These are phyloP conservation scores for Eilema sororculum DNA, from an alignment of 2,888 invertebrate species.

Conservation along the genomic window DNA sequence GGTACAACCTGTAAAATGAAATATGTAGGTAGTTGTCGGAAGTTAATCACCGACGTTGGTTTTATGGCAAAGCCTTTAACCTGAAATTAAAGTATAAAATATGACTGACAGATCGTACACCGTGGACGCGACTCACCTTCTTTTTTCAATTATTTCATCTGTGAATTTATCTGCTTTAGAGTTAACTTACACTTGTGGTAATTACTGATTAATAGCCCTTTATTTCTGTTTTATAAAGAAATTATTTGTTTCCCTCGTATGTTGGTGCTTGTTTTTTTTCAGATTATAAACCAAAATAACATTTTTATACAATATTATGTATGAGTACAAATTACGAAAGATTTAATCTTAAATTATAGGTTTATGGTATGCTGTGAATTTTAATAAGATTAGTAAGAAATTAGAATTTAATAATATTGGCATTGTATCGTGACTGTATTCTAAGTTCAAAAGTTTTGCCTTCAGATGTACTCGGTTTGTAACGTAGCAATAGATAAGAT, in stretches of 20 bases:
- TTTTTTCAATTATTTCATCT: not conserved
- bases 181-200: not conserved
- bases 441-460: not conserved
- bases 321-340: slow-evolving; percentile 4
- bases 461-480: slow-evolving; percentile 1
- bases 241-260: not conserved
- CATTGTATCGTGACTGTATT: not conserved
- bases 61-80: slow-evolving; percentile 1
- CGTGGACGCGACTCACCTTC: not conserved
- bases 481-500: not conserved
- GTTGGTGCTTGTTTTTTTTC: not conserved
- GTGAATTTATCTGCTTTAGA: not conserved
- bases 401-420: slow-evolving; percentile 4
- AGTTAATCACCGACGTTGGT: not conserved
- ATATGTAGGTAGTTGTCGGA: slow-evolving; percentile 10
- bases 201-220: not conserved
- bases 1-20: slow-evolving; percentile 16
- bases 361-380: slow-evolving; percentile 18
- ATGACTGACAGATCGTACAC: not conserved
- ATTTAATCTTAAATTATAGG: slow-evolving; percentile 15
- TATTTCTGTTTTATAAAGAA: not conserved
- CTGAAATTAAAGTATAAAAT: slow-evolving; percentile 1
- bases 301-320: not conserved
- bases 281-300: not conserved
- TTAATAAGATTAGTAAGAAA: slow-evolving; percentile 14